Conservation (phyloP, 1,140 invertebrate species). For the Glossosoma conforme region DNA sequence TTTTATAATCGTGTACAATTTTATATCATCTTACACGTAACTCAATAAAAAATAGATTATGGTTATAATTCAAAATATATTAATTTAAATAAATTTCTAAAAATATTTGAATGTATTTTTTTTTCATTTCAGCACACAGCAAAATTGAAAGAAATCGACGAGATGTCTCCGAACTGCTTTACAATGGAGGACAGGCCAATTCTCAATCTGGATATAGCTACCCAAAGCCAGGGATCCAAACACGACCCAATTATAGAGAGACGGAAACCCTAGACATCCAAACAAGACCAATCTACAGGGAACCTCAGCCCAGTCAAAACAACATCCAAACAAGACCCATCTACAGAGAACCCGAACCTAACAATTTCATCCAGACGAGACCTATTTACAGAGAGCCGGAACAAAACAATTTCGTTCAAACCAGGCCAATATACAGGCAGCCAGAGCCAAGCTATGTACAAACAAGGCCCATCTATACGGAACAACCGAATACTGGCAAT, state of each 20-base stretch:
- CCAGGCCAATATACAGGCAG: slow-evolving; percentile 2
- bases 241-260: slow-evolving; percentile 12
- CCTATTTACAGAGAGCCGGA: slow-evolving; percentile 4
- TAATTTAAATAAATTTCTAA: background rate
- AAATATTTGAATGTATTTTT: background rate
- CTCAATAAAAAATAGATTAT: no score
- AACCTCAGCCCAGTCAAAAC: slow-evolving; percentile 1
- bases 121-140: slow-evolving; percentile 18
- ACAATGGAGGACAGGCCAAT: slow-evolving; percentile 6
- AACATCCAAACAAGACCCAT: slow-evolving; percentile 13
- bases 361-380: slow-evolving; percentile 7
- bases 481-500: background rate
- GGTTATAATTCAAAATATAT: background rate
- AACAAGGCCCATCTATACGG: background rate
- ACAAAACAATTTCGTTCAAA: background rate
- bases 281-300: background rate
- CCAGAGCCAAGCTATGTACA: background rate
- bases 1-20: no score
- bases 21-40: no score
- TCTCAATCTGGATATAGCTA: slow-evolving; percentile 17
- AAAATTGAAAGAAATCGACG: slow-evolving; percentile 2
- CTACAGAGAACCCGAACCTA: slow-evolving; percentile 11
- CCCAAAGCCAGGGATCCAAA: slow-evolving; percentile 17
- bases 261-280: slow-evolving; percentile 2
- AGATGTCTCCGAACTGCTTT: slow-evolving; percentile 24